phyloP scores from a whole-genome alignment of 2,797 vertebrate genomes.

The Champsocephalus gunnari region DNA sequence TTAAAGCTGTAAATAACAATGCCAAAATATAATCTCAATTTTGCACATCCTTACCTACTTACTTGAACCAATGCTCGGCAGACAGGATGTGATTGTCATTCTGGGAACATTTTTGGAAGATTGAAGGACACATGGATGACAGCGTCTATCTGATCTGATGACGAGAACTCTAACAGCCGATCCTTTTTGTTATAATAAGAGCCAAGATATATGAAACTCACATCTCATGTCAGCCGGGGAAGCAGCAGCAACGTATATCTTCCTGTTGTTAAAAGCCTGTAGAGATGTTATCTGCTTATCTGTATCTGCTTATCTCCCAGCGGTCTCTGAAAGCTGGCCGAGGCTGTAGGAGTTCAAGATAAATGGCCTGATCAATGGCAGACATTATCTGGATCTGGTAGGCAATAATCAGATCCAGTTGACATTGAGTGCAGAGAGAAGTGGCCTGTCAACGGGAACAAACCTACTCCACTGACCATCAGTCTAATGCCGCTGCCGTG shows the following conservation, averaged over 20 bases:
- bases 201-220: slow-evolving; percentile 69
- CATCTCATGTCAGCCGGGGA: slow-evolving; percentile 58
- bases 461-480: slow-evolving; percentile 61
- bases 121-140: slow-evolving; percentile 50
- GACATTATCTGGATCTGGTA: slow-evolving; percentile 82
- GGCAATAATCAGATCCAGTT: slow-evolving; percentile 81
- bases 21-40: slow-evolving; percentile 32
- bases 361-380: slow-evolving; percentile 80
- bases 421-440: slow-evolving; percentile 58
- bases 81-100: slow-evolving; percentile 41
- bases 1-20: slow-evolving; percentile 57
- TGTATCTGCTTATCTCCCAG: slow-evolving; percentile 72
- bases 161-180: slow-evolving; percentile 63
- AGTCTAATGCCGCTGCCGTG: slow-evolving; percentile 55
- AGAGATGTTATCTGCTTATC: slow-evolving; percentile 81
- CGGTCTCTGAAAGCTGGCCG: slow-evolving; percentile 72
- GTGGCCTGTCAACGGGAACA: slow-evolving; percentile 67
- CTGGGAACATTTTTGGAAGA: slow-evolving; percentile 52
- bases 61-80: slow-evolving; percentile 43
- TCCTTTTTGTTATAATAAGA: slow-evolving; percentile 60
- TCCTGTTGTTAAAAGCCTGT: slow-evolving; percentile 77
- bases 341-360: slow-evolving; percentile 71
- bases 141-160: slow-evolving; percentile 54
- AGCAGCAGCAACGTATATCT: slow-evolving; percentile 58
- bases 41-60: slow-evolving; percentile 33